phyloP scores from a whole-genome alignment of 2,113 vertebrate genomes.

The Brachirus orientalis region DNA sequence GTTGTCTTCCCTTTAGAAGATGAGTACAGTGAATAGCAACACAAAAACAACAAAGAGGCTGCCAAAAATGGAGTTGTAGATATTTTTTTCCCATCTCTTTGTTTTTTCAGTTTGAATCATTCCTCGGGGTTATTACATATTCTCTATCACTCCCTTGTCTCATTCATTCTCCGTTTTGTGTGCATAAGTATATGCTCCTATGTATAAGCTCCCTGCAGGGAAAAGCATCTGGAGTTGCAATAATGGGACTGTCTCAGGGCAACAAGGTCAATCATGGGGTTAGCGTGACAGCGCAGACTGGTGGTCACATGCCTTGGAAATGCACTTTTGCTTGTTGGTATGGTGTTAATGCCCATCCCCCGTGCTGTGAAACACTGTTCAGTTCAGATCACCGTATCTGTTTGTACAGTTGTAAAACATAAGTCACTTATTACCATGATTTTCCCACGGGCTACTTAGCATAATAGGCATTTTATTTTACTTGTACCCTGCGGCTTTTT shows the following conservation, averaged over 20 bases:
- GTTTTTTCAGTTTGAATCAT: not conserved
- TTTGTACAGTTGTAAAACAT: conserved; percentile 1
- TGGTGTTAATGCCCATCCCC: conserved; percentile 27
- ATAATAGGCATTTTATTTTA: not conserved
- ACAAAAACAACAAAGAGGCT: conserved; percentile 23
- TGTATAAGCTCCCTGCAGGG: conserved; percentile 23
- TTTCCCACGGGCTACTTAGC: not conserved
- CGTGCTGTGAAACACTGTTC: not conserved
- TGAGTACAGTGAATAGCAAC: not conserved
- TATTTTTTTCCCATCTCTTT: not conserved
- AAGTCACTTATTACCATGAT: not conserved
- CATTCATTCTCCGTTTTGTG: conserved; percentile 32
- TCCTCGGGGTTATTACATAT: not conserved
- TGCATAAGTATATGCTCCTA: conserved; percentile 28
- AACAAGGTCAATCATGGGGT: conserved; percentile 51
- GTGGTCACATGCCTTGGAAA: conserved; percentile 39
- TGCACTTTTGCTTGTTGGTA: conserved; percentile 31
- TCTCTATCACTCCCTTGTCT: not conserved
- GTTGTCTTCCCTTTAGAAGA: conserved; percentile 23
- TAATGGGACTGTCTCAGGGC: conserved; percentile 27
- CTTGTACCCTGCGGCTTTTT: conserved; percentile 7
- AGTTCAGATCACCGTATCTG: conserved; percentile 7
- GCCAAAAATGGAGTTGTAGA: conserved; percentile 5
- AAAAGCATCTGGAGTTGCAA: conserved; percentile 37
- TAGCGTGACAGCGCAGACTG: conserved; percentile 52